These are phyloP conservation scores for Xylocopa sonorina DNA, from an alignment of 1,140 invertebrate genomes.

Conservation along the genomic window DNA sequence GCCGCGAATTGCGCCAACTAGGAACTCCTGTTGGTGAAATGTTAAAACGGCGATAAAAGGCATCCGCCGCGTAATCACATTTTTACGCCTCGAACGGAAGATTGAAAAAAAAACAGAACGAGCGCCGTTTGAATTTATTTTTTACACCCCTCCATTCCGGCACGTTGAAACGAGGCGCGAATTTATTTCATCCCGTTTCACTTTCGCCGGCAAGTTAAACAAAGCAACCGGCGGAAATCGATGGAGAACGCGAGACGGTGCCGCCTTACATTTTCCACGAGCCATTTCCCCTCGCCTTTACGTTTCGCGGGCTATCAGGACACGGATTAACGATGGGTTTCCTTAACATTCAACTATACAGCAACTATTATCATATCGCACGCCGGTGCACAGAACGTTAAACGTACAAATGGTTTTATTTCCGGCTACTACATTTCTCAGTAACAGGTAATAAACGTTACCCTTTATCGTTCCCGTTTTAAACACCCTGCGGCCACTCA, in stretches of 20 bases:
- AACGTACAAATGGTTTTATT: slow-evolving; percentile 68
- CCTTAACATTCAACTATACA: slow-evolving; percentile 46
- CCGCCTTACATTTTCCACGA: slow-evolving; percentile 59
- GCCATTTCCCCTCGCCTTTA: slow-evolving; percentile 61
- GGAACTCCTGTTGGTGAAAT: too few relatives aligned
- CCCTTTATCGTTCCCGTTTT: slow-evolving; percentile 56
- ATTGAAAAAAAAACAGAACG: too few relatives aligned
- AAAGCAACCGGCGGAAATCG: slow-evolving; percentile 7
- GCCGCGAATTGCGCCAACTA: not conserved
- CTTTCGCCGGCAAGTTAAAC: slow-evolving; percentile 14
- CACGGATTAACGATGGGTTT: slow-evolving; percentile 54
- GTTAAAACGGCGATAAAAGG: not conserved
- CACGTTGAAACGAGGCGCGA: not conserved
- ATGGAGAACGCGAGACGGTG: slow-evolving; percentile 5
- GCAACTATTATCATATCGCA: slow-evolving; percentile 59
- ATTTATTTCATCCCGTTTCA: not conserved
- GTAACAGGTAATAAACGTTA: slow-evolving; percentile 67
- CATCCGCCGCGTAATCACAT: not conserved
- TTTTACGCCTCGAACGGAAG: not conserved
- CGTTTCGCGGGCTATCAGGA: slow-evolving; percentile 44
- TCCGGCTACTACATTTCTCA: slow-evolving; percentile 59
- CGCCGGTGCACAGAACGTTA: slow-evolving; percentile 53
- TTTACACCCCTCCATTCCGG: not conserved
- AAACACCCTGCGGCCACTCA: slow-evolving; percentile 54
- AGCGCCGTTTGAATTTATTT: not conserved